Conservation (phyloP, 2,113 vertebrate genomes). For the Notothenia coriiceps region DNA sequence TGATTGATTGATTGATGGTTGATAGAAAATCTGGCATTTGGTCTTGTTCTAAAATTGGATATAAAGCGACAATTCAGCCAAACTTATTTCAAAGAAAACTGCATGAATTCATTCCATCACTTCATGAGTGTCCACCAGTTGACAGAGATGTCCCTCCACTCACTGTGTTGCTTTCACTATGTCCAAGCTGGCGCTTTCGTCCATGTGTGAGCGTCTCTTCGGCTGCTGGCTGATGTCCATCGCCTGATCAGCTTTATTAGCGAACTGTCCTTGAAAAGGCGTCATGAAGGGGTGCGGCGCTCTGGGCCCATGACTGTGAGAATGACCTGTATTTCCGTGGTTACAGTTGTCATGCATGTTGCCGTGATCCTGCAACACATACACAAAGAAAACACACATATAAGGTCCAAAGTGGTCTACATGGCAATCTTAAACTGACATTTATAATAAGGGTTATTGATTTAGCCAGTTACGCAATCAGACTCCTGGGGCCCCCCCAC, state of each 20-base stretch:
- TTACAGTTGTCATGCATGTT: slow-evolving; percentile 76
- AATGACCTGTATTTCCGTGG: slow-evolving; percentile 79
- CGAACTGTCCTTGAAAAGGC: slow-evolving; percentile 68
- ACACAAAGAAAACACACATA: not conserved
- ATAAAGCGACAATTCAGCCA: not conserved
- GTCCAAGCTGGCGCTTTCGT: slow-evolving; percentile 92
- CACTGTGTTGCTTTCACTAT: slow-evolving; percentile 97
- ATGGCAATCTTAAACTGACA: not conserved
- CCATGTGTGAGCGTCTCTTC: slow-evolving; percentile 81
- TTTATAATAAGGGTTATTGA: not conserved
- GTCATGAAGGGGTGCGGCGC: slow-evolving; percentile 71
- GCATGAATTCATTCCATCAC: too few species aligned
- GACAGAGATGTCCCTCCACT: slow-evolving; percentile 58
- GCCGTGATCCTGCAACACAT: slow-evolving; percentile 62
- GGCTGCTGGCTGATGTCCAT: slow-evolving; percentile 81
- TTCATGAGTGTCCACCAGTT: too few species aligned
- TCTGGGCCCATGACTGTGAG: slow-evolving; percentile 80
- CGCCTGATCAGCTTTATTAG: slow-evolving; percentile 56
- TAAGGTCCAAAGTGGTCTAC: not conserved
- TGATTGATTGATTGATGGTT: too few species aligned
- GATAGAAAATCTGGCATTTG: not conserved
- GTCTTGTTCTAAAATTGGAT: not conserved
- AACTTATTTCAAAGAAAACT: not conserved
- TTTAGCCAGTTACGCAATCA: not conserved
- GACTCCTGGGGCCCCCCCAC: not conserved